Evolutionary conservation across 2,797 vertebrate species (phyloP), one percentile per base, ranked within the genome.

Genomic region (Harpagifer antarcticus): DNA sequence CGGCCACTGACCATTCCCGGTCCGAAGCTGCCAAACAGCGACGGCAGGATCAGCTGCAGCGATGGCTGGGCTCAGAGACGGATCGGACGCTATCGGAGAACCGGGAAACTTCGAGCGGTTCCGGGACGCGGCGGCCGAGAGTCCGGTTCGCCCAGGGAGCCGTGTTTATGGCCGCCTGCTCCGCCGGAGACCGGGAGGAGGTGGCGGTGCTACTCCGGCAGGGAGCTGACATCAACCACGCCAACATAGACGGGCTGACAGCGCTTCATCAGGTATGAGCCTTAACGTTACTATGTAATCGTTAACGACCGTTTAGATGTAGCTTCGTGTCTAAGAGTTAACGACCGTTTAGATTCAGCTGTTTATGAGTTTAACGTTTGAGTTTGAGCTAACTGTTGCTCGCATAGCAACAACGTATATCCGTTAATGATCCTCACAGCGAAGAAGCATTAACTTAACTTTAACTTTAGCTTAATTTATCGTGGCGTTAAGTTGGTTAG

Each of bases 81-180:
- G 95, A 96, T n/a, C 88, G 53, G 72, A 95, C 93, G 50, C 90
- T 80, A 0, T 64, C 89, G 47, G 92, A 92, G 49, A 40, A 72
- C 50, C 87, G 89, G 70, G 89, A 86, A 44, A 83, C 58, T 0
- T 58, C 69, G 57, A 56, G 80, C 48, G 88, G 85, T 23, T 82
- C 89, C 23, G 88, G 74, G 78, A 87, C 89, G 66, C 90, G 93
- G 60, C 87, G 94, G 54, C 84, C 93, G 37, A 92, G 89, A 73
- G 96, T 96, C 47, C 94, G 95, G 44, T 96, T 96, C 89, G 94
- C 94, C 10, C 95, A 96, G 64, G 96, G 96, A 60, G 96, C 96
- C 1, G 96, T 96, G 89, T 96, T 96, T 68, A 96, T 96, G 96
- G 96, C 96, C 74, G 95, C 95, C 73, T 96, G 96, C 87, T 96